Evolutionary conservation across 2,113 vertebrate species (phyloP).

Genomic region (Pelusios castaneus): DNA sequence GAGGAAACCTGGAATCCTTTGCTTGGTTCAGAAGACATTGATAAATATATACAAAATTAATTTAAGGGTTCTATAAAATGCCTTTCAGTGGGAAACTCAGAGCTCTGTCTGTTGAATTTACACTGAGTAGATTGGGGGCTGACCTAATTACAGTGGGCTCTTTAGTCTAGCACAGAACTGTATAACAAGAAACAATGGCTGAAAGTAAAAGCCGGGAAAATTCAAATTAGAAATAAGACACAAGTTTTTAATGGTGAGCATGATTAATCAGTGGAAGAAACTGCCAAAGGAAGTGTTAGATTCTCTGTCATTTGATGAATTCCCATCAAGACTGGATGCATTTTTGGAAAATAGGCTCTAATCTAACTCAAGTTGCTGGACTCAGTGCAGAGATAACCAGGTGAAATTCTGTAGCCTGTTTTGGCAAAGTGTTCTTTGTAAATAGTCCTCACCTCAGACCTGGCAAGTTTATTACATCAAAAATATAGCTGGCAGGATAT

Average conservation of each 20-base stretch:
- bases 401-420: not conserved
- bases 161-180: not conserved
- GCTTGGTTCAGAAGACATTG: not conserved
- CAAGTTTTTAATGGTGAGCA: not conserved
- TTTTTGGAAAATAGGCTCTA: not conserved
- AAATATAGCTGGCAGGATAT: not conserved
- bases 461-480: not conserved
- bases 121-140: not conserved
- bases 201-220: not conserved
- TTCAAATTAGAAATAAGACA: not conserved
- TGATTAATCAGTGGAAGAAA: not conserved
- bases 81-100: not conserved
- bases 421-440: not conserved
- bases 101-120: not conserved
- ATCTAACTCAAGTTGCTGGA: not conserved
- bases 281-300: accelerated
- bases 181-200: not conserved
- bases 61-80: not conserved
- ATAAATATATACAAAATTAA: not conserved
- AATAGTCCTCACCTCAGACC: not conserved
- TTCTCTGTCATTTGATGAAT: not conserved
- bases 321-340: not conserved
- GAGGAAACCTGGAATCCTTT: not conserved
- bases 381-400: not conserved
- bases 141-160: not conserved